Evolutionary conservation across 2,888 invertebrate genomes (phyloP).

Genomic region (Gandaritis pyraliata): DNA sequence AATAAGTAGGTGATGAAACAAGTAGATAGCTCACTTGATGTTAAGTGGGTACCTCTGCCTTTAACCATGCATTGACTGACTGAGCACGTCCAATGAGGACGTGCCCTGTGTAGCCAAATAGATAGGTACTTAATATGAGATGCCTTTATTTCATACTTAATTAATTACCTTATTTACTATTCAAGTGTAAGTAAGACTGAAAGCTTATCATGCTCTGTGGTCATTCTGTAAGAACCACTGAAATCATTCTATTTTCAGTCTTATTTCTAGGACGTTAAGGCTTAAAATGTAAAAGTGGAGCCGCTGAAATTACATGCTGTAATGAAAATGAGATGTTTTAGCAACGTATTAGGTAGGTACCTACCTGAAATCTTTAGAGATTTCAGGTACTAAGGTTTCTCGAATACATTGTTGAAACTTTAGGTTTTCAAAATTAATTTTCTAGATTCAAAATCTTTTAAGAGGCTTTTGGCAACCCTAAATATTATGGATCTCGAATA

Average conservation of each 20-base stretch:
- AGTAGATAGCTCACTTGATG: too few species aligned
- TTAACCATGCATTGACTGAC: too few species aligned
- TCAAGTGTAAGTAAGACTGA: neutral
- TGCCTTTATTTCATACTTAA: neutral
- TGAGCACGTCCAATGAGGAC: too few species aligned
- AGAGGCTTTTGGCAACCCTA: too few species aligned
- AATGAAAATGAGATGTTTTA: slow-evolving; percentile 10
- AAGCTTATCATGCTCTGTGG: slow-evolving; percentile 1
- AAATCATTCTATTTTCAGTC: neutral
- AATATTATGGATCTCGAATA: too few species aligned
- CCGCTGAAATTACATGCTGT: neutral
- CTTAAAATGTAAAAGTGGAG: neutral
- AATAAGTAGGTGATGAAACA: too few species aligned
- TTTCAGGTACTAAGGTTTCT: neutral
- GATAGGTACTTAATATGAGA: too few species aligned
- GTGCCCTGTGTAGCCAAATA: too few species aligned
- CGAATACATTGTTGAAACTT: neutral
- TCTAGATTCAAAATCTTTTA: too few species aligned
- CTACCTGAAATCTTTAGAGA: slow-evolving; percentile 8
- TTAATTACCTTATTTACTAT: neutral
- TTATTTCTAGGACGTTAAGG: neutral
- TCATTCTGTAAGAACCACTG: neutral
- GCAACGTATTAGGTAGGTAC: neutral
- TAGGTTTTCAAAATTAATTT: too few species aligned
- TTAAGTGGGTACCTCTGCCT: too few species aligned